phyloP scores from a whole-genome alignment of 2,888 invertebrate species.

The Lithophane ornitopus region DNA sequence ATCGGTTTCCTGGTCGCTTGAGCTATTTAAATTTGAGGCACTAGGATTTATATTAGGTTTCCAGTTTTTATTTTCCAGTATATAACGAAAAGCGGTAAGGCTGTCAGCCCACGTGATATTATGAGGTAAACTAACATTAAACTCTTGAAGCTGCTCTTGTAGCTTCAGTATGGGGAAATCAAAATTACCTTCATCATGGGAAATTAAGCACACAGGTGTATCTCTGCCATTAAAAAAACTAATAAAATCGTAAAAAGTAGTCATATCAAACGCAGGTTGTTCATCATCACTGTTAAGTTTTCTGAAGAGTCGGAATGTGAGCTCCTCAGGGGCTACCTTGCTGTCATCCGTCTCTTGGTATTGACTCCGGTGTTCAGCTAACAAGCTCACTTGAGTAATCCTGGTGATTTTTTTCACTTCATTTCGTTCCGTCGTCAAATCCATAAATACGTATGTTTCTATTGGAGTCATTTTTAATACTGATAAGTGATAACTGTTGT shows the following conservation, averaged over 20 bases:
- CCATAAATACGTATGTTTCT: slow-evolving; percentile 50
- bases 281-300: slow-evolving; percentile 20
- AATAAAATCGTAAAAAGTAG: slow-evolving; percentile 33
- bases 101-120: slow-evolving; percentile 43
- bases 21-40: slow-evolving; percentile 1
- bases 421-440: slow-evolving; percentile 34
- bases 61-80: slow-evolving; percentile 47
- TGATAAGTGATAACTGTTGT: slow-evolving; percentile 41
- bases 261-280: slow-evolving; percentile 25
- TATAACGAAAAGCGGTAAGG: slow-evolving; percentile 33
- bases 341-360: slow-evolving; percentile 49
- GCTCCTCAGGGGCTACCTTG: slow-evolving; percentile 40
- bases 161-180: slow-evolving; percentile 23
- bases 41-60: slow-evolving; percentile 17
- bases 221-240: slow-evolving; percentile 37
- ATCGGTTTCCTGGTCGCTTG: not conserved
- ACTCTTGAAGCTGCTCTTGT: slow-evolving; percentile 41
- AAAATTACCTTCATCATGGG: slow-evolving; percentile 22
- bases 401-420: slow-evolving; percentile 34
- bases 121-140: slow-evolving; percentile 39
- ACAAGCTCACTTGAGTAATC: slow-evolving; percentile 39
- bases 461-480: slow-evolving; percentile 45
- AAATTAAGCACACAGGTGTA: slow-evolving; percentile 35
- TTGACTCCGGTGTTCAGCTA: slow-evolving; percentile 42
- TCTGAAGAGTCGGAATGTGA: slow-evolving; percentile 34